Evolutionary conservation across 1,140 invertebrate genomes (phyloP), one percentile per base, ranked within the genome.

Genomic region (Cotesia chilonis): DNA sequence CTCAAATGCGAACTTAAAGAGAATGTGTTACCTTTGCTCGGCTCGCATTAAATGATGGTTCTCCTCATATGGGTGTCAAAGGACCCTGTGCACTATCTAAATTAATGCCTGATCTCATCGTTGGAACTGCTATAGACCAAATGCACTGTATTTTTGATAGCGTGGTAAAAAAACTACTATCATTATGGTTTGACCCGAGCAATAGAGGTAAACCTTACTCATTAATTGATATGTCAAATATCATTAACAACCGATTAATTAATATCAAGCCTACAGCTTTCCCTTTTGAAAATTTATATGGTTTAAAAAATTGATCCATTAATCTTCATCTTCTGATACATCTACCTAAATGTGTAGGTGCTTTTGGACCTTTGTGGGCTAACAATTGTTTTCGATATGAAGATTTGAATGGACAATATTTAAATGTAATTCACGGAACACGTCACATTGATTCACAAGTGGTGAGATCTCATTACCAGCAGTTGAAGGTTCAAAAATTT

Each of bases 271-370:
- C 74, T 72, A 73, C 9, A 75, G 74, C 57, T 78, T 71, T 20
- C 64, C 76, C 17, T 66, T 77, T 77, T 54, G 70, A 75, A 74
- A 37, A 35, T 20, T 7, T 67, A n/a, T 79, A 79, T 72, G 74
- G 74, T 36, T n/a, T 75, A 14, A n/a, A 66, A 69, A 76, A 72
- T 72, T 76, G 72, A 57, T 73, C 72, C 0, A 76, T 79, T n/a
- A 79, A 79, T 67, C 67, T 78, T 10, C 76, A 79, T 63, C 71
- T 72, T 68, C 17, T 79, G 14, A 57, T 76, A 14, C 76, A 78
- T 72, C 70, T 78, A 52, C 12, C 72, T 9, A 51, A 76, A 68
- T 72, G 68, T 57, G 77, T 78, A 7, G 9, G 41, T 17, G 65
- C 28, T 10, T 60, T 75, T 59, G 73, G 76, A 67, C 75, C 74